A percentile compares a stretch with the other conserved stretches of the same genome.
These are phyloP conservation scores for Drosophila ohnishii DNA, from an alignment of 1,140 invertebrate genomes.

Conservation along the genomic window DNA sequence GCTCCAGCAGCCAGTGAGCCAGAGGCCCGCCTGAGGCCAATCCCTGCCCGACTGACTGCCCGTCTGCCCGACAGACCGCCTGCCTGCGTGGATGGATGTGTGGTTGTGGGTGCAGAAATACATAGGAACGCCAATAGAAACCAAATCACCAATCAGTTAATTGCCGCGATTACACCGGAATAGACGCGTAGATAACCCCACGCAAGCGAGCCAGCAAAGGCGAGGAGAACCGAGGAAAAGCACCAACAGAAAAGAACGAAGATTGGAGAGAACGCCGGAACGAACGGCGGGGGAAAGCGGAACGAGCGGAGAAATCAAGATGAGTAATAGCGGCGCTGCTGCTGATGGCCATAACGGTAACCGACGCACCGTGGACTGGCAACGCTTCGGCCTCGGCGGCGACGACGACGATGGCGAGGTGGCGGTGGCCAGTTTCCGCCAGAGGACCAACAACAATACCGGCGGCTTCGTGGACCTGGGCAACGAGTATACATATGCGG, in stretches of 20 bases:
- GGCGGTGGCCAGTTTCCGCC: slow-evolving; percentile 78
- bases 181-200: slow-evolving; percentile 24
- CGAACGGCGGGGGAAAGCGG: slow-evolving; percentile 17
- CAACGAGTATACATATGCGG: slow-evolving; percentile 89
- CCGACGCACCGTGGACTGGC: slow-evolving; percentile 76
- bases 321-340: slow-evolving; percentile 62
- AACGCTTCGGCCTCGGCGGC: slow-evolving; percentile 77
- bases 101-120: slow-evolving; percentile 33
- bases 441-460: slow-evolving; percentile 84
- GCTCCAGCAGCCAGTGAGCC: slow-evolving; percentile 35
- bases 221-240: not conserved
- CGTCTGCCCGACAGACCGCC: not conserved
- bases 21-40: slow-evolving; percentile 15
- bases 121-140: slow-evolving; percentile 15
- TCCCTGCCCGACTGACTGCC: slow-evolving; percentile 1
- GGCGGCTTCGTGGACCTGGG: slow-evolving; percentile 88
- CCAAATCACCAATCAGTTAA: slow-evolving; percentile 40
- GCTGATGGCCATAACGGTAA: slow-evolving; percentile 67
- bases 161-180: slow-evolving; percentile 40
- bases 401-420: slow-evolving; percentile 81
- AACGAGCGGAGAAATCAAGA: slow-evolving; percentile 34
- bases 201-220: not conserved
- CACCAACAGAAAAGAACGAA: slow-evolving; percentile 30
- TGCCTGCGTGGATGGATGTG: slow-evolving; percentile 62
- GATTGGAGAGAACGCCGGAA: slow-evolving; percentile 5